A percentile compares a stretch with the other conserved stretches of the same genome.
These are phyloP conservation scores for Parazoanthus darwini DNA, from an alignment of 92 coral and sea anemone species.

Conservation along the genomic window DNA sequence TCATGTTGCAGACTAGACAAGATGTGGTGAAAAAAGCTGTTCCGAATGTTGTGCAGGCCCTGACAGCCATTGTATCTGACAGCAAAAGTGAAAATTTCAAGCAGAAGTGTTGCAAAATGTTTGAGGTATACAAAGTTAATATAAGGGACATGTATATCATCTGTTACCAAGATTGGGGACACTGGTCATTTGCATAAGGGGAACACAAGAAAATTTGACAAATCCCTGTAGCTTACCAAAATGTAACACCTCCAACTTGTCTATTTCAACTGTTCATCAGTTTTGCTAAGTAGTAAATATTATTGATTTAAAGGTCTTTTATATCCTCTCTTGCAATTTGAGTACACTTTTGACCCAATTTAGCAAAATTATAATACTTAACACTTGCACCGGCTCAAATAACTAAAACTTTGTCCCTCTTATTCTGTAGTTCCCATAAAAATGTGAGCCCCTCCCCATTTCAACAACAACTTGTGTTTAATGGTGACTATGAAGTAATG, in stretches of 20 bases:
- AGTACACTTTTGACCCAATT: too few species aligned
- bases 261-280: background rate
- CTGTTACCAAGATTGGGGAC: background rate
- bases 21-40: constrained; percentile 62
- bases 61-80: constrained; percentile 62
- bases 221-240: too few species aligned
- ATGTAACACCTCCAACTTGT: background rate
- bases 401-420: too few species aligned
- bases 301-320: too few species aligned
- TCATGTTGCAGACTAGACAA: constrained; percentile 19
- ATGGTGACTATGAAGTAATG: too few species aligned
- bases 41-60: constrained; percentile 69
- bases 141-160: background rate
- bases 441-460: too few species aligned
- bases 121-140: constrained; percentile 40
- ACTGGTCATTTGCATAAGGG: background rate
- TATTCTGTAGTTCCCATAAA: too few species aligned
- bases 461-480: too few species aligned
- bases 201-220: background rate
- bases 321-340: too few species aligned
- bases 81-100: constrained; percentile 76
- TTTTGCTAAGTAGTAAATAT: too few species aligned
- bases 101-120: constrained; percentile 47
- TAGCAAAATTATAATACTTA: too few species aligned
- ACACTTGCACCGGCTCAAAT: too few species aligned